phyloP scores from a whole-genome alignment of 2,888 invertebrate genomes.

The Diaperis boleti region DNA sequence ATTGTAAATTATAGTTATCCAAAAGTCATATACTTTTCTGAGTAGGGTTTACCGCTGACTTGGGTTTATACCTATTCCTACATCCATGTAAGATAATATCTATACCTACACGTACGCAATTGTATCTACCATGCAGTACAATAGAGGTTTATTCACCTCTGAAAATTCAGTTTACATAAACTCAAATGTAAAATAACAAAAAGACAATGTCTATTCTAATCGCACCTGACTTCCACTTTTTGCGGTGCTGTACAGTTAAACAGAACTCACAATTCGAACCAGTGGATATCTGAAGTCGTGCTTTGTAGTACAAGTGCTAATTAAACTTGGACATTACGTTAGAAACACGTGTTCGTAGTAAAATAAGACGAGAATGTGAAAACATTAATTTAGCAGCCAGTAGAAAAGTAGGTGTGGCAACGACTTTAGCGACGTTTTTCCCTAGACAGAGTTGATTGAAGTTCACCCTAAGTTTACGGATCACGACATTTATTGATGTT shows the following conservation, averaged over 20 bases:
- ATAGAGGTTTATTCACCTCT: neutral
- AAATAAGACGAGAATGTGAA: slow-evolving; percentile 16
- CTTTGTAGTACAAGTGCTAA: slow-evolving; percentile 33
- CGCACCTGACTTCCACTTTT: slow-evolving; percentile 13
- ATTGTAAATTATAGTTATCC: too few relatives aligned
- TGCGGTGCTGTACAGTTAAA: slow-evolving; percentile 8
- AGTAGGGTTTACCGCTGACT: too few relatives aligned
- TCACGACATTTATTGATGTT: slow-evolving; percentile 4
- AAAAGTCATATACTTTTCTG: too few relatives aligned
- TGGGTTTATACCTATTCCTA: too few relatives aligned
- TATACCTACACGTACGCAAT: too few relatives aligned
- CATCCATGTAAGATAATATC: too few relatives aligned
- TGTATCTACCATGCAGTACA: too few relatives aligned
- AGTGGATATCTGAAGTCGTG: slow-evolving; percentile 20
- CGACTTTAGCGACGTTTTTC: slow-evolving; percentile 13
- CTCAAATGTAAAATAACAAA: neutral
- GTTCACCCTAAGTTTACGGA: slow-evolving; percentile 22
- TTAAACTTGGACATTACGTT: slow-evolving; percentile 12
- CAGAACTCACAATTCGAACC: neutral
- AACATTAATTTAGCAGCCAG: slow-evolving; percentile 2
- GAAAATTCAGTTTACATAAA: neutral
- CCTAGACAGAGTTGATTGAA: slow-evolving; percentile 18
- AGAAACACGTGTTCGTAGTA: slow-evolving; percentile 30
- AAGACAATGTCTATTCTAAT: slow-evolving; percentile 11
- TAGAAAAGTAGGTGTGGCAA: slow-evolving; percentile 5